Base-by-base conservation (phyloP, 2,888 invertebrate species). In the Atethmia centrago region DNA sequence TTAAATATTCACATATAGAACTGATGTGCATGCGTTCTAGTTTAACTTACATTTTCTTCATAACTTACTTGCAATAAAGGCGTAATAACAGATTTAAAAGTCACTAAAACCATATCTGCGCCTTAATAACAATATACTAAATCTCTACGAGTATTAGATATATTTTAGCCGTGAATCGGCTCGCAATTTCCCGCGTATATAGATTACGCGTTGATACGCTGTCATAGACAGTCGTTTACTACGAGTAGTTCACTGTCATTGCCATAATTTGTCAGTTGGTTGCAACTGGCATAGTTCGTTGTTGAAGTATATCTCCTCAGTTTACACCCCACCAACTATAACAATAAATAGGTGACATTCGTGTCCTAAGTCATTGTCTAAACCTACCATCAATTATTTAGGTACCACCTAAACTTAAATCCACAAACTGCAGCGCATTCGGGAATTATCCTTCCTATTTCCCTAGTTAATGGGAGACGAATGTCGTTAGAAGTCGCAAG, bases 401-500 rank as follows among this genome's bases (percentile, higher is more conserved):
- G 85, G 90, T 92, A 93, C 89, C 90, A 90, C 90, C 90, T 90
- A 87, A 93, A 93, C 89, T 93, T 93, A 90, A 91, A 91, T 92
- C 92, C 93, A 92, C 94, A 94, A 94, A 95, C 92, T 94, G 93
- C 91, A 88, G 89, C 91, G 92, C 92, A 93, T 92, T 90, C 76
- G 87, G 90, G 92, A 89, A 94, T 94, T 94, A 95, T 94, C 93
- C 93, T 90, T 92, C 90, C 92, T 93, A 93, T 94, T 93, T 93
- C 91, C 92, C 92, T 92, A 93, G 92, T 94, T 95, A 95, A 94
- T 94, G 94, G 92, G 90, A 93, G 94, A 94, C 91, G 93, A 94
- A 94, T 94, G 93, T 94, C 94, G 94, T 95, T 95, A 94, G 93
- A 92, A 93, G 91, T 94, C 91, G 90, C 91, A 92, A 94, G 93